Evolutionary conservation across 2,888 invertebrate genomes (phyloP).

Genomic region (Argynnis bischoffii): DNA sequence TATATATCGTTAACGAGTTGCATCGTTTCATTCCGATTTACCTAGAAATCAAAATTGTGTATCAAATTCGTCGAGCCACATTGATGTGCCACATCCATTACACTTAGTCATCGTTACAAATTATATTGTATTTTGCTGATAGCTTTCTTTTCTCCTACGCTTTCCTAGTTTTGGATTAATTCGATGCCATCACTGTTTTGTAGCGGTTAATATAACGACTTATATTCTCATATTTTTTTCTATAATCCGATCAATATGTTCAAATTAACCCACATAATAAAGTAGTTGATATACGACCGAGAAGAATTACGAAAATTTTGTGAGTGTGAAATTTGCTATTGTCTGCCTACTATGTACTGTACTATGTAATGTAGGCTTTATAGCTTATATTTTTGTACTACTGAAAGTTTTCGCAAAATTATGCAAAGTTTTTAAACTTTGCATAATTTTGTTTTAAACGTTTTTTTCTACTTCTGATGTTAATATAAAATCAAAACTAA

Average conservation of each 20-base stretch:
- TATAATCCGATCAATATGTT: constrained; percentile 9
- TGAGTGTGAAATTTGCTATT: no score
- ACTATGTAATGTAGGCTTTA: no score
- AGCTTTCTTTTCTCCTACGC: constrained; percentile 44
- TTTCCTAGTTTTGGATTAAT: constrained; percentile 54
- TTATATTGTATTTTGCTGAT: constrained; percentile 41
- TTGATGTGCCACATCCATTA: constrained; percentile 37
- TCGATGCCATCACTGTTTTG: constrained; percentile 36
- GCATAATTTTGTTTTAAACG: no score
- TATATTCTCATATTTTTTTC: constrained; percentile 16
- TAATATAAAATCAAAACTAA: no score
- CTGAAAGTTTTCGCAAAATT: no score
- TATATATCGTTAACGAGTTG: constrained; percentile 5
- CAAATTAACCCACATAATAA: constrained; percentile 5
- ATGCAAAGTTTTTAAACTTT: no score
- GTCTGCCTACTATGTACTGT: no score
- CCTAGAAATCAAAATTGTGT: constrained; percentile 33
- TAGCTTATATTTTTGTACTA: no score
- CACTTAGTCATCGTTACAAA: constrained; percentile 45
- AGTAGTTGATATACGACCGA: background rate
- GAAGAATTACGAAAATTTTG: no score
- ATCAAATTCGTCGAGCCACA: constrained; percentile 29
- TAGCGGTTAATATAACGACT: constrained; percentile 18
- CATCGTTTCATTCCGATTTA: constrained; percentile 20
- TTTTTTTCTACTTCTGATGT: no score